A percentile compares a stretch with the other conserved stretches of the same genome.
These are phyloP conservation scores for Synaphobranchus kaupii DNA, from an alignment of 2,797 vertebrate genomes.

Conservation along the genomic window DNA sequence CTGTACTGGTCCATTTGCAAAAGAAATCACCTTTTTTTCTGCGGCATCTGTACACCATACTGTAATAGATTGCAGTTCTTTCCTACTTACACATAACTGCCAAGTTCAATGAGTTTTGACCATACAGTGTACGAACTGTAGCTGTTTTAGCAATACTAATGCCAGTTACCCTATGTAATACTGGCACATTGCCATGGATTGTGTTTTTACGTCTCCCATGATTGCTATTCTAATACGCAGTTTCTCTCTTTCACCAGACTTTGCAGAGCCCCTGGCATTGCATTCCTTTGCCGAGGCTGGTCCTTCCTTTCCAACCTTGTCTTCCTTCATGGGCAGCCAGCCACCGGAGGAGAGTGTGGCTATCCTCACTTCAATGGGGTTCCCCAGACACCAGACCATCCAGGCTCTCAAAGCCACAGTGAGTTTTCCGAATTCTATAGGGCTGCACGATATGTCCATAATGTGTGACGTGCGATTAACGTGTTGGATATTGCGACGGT, in stretches of 20 bases:
- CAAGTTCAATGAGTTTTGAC: too few relatives aligned
- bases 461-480: not conserved
- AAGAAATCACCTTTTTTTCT: not conserved
- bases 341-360: slow-evolving; percentile 93
- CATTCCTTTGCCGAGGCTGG: slow-evolving; percentile 78
- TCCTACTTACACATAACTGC: too few relatives aligned
- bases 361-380: slow-evolving; percentile 97
- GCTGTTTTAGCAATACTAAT: not conserved
- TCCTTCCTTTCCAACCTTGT: slow-evolving; percentile 61
- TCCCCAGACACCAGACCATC: slow-evolving; percentile 85
- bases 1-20: not conserved
- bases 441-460: not conserved
- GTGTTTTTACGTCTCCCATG: too few relatives aligned
- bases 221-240: not conserved
- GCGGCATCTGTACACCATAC: too few relatives aligned
- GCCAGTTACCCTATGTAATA: not conserved
- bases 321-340: slow-evolving; percentile 76
- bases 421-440: slow-evolving; percentile 56
- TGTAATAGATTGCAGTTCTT: too few relatives aligned
- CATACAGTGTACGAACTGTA: too few relatives aligned
- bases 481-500: too few relatives aligned
- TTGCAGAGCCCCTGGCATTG: slow-evolving; percentile 87
- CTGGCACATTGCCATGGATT: too few relatives aligned
- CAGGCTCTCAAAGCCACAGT: slow-evolving; percentile 87
- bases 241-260: slow-evolving; percentile 74